Evolutionary conservation across 2,113 vertebrate genomes (phyloP).

Genomic region (Maccullochella peelii): DNA sequence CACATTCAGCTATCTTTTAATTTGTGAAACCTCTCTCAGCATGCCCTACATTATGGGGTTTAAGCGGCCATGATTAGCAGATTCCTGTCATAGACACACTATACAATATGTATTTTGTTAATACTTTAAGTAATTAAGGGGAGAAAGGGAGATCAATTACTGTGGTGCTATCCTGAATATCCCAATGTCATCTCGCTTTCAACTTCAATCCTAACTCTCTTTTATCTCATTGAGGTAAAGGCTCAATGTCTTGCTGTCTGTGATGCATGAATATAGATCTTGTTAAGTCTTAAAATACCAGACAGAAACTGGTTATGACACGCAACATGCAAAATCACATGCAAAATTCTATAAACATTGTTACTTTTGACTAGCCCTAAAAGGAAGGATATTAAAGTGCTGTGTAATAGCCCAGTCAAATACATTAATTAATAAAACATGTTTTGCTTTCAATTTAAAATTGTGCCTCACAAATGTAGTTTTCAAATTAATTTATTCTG

Average conservation of each 20-base stretch:
- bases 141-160: not conserved
- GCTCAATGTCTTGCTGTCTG: not conserved
- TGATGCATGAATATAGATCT: not conserved
- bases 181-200: not conserved
- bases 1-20: slow-evolving; percentile 55
- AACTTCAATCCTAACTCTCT: not conserved
- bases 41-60: slow-evolving; percentile 21
- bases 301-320: not conserved
- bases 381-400: not conserved
- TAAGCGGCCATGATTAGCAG: slow-evolving; percentile 34
- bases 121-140: slow-evolving; percentile 24
- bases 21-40: slow-evolving; percentile 46
- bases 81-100: slow-evolving; percentile 34
- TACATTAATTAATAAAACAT: not conserved
- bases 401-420: not conserved
- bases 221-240: not conserved
- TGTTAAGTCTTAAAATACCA: not conserved
- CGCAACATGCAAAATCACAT: no score
- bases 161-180: slow-evolving; percentile 1
- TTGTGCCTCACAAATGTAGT: not conserved
- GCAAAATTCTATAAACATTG: not conserved
- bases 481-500: not conserved
- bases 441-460: not conserved
- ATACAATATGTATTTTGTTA: slow-evolving; percentile 6
- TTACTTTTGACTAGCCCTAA: not conserved